A percentile compares a stretch with the other conserved stretches of the same genome.
Conservation (phyloP, 2,113 vertebrate species). For the Gallinago jamesoni region DNA sequence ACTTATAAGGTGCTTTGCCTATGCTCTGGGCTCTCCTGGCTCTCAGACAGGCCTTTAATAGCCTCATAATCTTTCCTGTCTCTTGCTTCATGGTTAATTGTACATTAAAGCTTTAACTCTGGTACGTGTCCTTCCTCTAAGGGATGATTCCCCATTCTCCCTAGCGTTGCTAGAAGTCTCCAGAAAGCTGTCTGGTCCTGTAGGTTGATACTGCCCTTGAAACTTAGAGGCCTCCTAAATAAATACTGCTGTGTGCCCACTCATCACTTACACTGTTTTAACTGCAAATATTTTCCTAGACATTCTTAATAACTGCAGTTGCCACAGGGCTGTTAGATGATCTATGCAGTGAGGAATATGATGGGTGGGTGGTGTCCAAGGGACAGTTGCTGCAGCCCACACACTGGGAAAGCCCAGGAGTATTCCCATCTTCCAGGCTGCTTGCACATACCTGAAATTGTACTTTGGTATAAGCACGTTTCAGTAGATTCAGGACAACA, state of each 20-base stretch:
- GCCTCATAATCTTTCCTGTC: neutral
- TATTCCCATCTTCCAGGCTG: neutral
- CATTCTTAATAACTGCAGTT: neutral
- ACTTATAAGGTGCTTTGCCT: neutral
- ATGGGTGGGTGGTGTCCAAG: neutral
- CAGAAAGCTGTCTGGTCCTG: neutral
- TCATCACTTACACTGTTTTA: neutral
- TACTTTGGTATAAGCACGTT: neutral
- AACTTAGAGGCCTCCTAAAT: neutral
- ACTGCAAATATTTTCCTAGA: neutral
- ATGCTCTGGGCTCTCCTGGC: neutral
- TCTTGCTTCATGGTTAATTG: slow-evolving; percentile 5
- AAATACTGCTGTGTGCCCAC: neutral
- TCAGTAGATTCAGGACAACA: neutral
- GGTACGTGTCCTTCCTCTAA: neutral
- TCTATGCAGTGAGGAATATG: neutral
- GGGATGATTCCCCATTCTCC: neutral
- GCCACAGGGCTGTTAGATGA: neutral
- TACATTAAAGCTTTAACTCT: neutral
- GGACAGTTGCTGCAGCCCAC: neutral
- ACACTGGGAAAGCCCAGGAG: neutral
- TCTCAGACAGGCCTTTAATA: neutral
- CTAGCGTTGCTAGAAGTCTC: neutral
- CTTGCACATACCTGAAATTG: neutral
- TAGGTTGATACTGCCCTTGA: neutral